Conservation (phyloP, 1,140 invertebrate genomes). For the Agrypnia vestita region DNA sequence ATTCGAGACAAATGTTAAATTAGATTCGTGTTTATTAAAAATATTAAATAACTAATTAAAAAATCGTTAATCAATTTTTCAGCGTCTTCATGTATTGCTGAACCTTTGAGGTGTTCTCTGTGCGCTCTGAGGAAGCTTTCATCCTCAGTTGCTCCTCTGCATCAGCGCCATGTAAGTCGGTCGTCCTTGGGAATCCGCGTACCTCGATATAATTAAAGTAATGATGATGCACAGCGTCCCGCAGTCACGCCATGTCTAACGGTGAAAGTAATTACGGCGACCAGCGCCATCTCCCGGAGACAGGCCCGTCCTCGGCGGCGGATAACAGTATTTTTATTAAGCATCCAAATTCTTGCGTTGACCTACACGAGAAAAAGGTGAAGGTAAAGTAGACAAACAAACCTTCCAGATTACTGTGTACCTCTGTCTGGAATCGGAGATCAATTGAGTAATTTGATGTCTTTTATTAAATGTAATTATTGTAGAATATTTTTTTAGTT, state of each 20-base stretch:
- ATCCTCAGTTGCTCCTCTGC: too few species aligned
- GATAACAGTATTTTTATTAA: constrained; percentile 26
- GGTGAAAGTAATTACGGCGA: background rate
- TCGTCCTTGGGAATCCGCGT: constrained; percentile 12
- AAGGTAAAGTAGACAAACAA: background rate
- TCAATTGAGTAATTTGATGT: too few species aligned
- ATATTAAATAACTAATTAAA: too few species aligned
- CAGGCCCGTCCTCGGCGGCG: background rate
- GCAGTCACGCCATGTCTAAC: background rate
- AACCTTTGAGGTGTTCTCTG: too few species aligned
- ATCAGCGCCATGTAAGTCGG: background rate
- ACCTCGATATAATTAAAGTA: constrained; percentile 10
- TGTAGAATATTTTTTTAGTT: too few species aligned
- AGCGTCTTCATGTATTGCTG: too few species aligned
- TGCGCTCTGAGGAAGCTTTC: too few species aligned
- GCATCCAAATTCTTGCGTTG: background rate
- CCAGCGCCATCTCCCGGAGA: background rate
- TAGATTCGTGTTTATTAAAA: too few species aligned
- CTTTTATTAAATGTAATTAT: too few species aligned
- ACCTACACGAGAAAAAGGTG: background rate
- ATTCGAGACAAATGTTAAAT: too few species aligned
- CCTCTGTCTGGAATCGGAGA: background rate
- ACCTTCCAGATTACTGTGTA: background rate
- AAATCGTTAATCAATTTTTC: too few species aligned
- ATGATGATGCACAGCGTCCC: constrained; percentile 11